Conservation (phyloP, 2,113 vertebrate species). For the Camelus bactrianus region DNA sequence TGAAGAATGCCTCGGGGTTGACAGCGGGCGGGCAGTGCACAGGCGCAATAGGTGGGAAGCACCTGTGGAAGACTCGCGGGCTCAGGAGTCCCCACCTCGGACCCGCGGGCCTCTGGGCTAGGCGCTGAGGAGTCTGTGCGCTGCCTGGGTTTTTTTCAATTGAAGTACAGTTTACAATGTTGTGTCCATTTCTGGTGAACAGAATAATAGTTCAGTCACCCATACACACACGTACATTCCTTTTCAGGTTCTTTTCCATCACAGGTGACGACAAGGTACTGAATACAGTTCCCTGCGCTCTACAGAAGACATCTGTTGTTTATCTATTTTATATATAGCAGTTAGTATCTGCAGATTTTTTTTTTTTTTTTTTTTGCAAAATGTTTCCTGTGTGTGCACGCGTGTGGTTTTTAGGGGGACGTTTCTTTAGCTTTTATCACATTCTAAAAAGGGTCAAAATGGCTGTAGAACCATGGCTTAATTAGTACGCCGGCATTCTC, state of each 20-base stretch:
- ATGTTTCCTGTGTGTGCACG: neutral
- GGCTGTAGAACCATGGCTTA: neutral
- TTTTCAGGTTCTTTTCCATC: too few species aligned
- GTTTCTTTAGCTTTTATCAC: neutral
- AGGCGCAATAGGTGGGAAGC: neutral
- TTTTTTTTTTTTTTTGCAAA: neutral
- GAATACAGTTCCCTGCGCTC: too few species aligned
- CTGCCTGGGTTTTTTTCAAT: neutral
- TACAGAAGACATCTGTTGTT: too few species aligned
- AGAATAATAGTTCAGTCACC: too few species aligned
- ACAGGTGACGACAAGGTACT: too few species aligned
- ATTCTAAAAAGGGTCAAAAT: neutral
- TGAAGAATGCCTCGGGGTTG: neutral
- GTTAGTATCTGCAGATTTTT: neutral
- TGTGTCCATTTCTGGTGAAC: too few species aligned
- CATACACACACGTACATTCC: too few species aligned
- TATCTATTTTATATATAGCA: too few species aligned
- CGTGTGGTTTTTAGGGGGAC: neutral
- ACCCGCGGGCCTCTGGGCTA: neutral
- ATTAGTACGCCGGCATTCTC: neutral
- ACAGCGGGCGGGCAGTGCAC: neutral
- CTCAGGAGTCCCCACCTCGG: neutral
- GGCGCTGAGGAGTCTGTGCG: neutral
- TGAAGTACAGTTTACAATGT: neutral
- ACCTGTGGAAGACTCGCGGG: neutral